Conservation (phyloP, 37 sponge, comb jelly and placozoan species). For the Haliclona indistincta region DNA sequence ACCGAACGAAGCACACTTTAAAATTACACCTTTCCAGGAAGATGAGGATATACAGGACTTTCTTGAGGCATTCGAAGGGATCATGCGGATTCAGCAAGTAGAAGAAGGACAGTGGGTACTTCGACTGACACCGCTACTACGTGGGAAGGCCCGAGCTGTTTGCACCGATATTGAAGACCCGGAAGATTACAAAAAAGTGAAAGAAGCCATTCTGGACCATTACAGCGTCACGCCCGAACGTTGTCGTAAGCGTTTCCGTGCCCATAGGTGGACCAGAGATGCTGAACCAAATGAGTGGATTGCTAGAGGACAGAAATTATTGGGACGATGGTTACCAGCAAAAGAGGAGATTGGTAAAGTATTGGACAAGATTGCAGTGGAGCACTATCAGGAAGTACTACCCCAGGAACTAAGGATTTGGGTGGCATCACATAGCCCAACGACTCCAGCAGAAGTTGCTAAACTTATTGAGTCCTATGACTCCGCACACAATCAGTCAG, state of each 20-base stretch:
- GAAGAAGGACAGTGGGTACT: neutral
- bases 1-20: neutral
- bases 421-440: slow-evolving; percentile 3
- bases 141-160: slow-evolving; percentile 4
- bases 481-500: too few species aligned
- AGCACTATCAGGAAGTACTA: neutral
- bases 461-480: slow-evolving; percentile 4
- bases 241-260: neutral
- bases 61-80: slow-evolving; percentile 4
- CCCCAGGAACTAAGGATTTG: neutral
- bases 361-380: slow-evolving; percentile 8
- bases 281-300: neutral
- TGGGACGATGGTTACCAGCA: neutral
- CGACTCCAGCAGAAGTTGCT: neutral
- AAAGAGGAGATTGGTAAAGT: neutral
- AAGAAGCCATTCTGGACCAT: neutral
- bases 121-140: neutral
- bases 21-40: neutral
- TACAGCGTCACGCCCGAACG: neutral
- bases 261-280: neutral
- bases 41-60: slow-evolving; percentile 2
- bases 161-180: neutral
- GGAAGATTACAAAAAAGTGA: neutral
- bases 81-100: neutral
- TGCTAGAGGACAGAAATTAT: neutral